Evolutionary conservation across 2,113 vertebrate species (phyloP).

Genomic region (Thalassarche chlororhynchos): DNA sequence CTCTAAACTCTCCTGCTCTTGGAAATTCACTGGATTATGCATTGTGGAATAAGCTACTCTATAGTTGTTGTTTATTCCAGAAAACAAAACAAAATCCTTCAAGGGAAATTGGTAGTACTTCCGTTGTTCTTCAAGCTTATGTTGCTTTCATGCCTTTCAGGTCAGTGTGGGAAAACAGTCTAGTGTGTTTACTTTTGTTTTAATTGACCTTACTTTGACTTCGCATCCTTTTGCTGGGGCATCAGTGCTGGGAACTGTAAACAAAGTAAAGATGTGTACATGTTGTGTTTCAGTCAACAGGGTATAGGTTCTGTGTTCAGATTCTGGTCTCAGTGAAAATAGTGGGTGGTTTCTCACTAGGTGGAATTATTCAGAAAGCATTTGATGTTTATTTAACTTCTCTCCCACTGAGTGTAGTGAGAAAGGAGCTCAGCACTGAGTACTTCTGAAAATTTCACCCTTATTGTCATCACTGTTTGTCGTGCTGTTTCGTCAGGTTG

Average conservation of each 20-base stretch:
- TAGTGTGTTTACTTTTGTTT: not conserved
- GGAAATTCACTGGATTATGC: not conserved
- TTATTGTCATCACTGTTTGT: not conserved
- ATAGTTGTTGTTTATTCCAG: not conserved
- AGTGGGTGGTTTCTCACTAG: not conserved
- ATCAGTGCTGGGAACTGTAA: not conserved
- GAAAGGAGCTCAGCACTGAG: not conserved
- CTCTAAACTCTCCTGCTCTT: not conserved
- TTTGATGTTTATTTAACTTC: slow-evolving; percentile 1
- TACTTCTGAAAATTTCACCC: not conserved
- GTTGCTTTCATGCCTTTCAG: not conserved
- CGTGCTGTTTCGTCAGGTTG: not conserved
- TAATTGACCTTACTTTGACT: slow-evolving; percentile 20
- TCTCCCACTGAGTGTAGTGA: not conserved
- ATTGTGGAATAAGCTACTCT: not conserved
- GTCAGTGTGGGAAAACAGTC: not conserved
- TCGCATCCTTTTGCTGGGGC: not conserved
- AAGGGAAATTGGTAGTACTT: not conserved
- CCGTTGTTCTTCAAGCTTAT: not conserved
- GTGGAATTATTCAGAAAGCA: not conserved
- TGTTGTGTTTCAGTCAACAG: not conserved
- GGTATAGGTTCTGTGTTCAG: not conserved
- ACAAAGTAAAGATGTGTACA: not conserved
- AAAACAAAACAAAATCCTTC: not conserved
- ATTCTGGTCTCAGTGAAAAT: not conserved